phyloP scores from a whole-genome alignment of 1,140 invertebrate genomes.

The Cotesia chilonis region DNA sequence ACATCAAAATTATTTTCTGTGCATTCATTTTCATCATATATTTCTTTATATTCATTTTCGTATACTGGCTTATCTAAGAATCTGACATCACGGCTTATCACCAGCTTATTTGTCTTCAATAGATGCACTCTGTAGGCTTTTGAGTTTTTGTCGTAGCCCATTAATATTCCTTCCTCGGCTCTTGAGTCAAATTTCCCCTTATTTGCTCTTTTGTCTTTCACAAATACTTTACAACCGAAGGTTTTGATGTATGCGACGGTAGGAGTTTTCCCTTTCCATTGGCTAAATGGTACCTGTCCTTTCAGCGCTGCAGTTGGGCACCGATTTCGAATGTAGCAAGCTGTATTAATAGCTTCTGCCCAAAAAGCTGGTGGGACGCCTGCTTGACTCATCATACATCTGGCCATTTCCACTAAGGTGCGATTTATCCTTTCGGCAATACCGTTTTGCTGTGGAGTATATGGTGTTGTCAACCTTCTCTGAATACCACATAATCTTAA shows the following conservation, averaged over 20 bases:
- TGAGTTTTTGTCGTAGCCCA: constrained; percentile 22
- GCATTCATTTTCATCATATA: constrained; percentile 19
- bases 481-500: neutral
- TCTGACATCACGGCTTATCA: constrained; percentile 29
- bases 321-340: too few species aligned
- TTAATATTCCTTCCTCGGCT: neutral
- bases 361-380: too few species aligned
- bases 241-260: constrained; percentile 11
- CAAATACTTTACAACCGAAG: constrained; percentile 5
- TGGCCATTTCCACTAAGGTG: too few species aligned
- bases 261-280: constrained; percentile 23
- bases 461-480: constrained; percentile 14
- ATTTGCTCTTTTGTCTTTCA: neutral
- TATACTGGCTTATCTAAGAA: constrained; percentile 22
- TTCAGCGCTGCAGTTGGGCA: neutral
- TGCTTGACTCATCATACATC: too few species aligned
- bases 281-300: constrained; percentile 5
- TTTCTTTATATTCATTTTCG: constrained; percentile 28
- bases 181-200: constrained; percentile 21
- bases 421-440: too few species aligned
- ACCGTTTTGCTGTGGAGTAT: neutral
- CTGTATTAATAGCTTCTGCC: too few species aligned
- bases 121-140: constrained; percentile 27
- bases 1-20: neutral
- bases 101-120: neutral